Percentiles rank a stretch among this genome's conserved stretches.
Conservation (phyloP, 2,888 invertebrate genomes). For the Apamea sordens region DNA sequence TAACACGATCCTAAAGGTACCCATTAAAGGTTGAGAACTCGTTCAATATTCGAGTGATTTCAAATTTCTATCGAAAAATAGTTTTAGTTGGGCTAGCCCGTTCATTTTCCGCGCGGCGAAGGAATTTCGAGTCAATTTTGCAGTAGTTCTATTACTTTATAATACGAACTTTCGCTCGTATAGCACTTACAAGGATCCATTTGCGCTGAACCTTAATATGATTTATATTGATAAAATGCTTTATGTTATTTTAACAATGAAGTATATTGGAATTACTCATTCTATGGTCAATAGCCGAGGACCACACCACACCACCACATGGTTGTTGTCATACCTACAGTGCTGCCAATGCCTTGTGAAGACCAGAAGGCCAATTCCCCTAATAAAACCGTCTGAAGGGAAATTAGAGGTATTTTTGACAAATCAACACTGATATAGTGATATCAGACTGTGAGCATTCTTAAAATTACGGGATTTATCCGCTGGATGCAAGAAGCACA, state of each 20-base stretch:
- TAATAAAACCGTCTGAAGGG: no score
- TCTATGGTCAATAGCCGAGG: background rate
- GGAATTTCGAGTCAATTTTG: constrained; percentile 66
- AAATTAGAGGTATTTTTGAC: no score
- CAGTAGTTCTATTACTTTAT: constrained; percentile 56
- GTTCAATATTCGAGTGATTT: constrained; percentile 45
- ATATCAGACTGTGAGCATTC: no score
- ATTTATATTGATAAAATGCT: background rate
- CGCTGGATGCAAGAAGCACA: background rate
- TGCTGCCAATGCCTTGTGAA: background rate
- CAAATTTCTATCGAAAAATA: constrained; percentile 57
- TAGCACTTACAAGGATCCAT: constrained; percentile 43
- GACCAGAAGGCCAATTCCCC: no score
- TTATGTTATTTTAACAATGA: constrained; percentile 4
- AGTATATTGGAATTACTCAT: background rate
- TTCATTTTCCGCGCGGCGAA: constrained; percentile 68
- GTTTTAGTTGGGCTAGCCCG: constrained; percentile 60
- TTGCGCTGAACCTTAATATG: constrained; percentile 10
- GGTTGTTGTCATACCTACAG: background rate
- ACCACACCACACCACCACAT: no score
- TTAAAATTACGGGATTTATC: background rate
- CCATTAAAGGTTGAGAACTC: constrained; percentile 14
- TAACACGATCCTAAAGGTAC: constrained; percentile 4
- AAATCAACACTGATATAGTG: no score
- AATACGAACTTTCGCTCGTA: constrained; percentile 52